phyloP scores from a whole-genome alignment of 2,888 invertebrate genomes.

The Oscheius sp. region DNA sequence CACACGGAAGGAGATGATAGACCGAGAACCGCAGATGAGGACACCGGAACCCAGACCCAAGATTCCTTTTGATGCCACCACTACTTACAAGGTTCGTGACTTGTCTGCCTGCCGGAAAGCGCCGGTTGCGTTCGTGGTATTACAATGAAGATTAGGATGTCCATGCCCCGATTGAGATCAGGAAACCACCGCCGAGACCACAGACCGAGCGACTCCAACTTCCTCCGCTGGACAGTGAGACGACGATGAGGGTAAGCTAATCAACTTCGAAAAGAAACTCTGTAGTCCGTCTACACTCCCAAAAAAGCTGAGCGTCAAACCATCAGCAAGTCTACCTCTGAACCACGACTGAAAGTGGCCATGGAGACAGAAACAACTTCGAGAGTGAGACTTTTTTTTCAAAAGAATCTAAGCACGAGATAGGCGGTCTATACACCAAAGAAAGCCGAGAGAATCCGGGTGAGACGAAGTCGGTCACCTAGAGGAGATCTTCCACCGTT shows the following conservation, averaged over 20 bases:
- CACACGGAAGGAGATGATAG: slow-evolving; percentile 9
- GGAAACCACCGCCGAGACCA: background rate
- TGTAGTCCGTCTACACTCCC: slow-evolving; percentile 3
- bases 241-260: slow-evolving; percentile 9
- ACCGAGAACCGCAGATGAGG: background rate
- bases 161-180: slow-evolving; percentile 10
- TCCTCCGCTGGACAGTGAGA: slow-evolving; percentile 9
- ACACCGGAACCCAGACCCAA: background rate
- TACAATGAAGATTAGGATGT: background rate
- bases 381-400: no score
- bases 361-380: no score
- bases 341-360: no score
- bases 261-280: background rate
- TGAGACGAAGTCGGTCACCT: background rate
- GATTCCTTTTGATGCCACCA: slow-evolving; percentile 8
- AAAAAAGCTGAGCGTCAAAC: background rate
- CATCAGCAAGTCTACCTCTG: no score
- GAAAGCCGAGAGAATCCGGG: background rate
- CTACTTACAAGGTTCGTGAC: background rate
- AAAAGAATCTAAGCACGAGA: background rate
- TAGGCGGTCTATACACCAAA: slow-evolving; percentile 8
- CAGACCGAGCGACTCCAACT: background rate
- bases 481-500: slow-evolving; percentile 3
- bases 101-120: no score
- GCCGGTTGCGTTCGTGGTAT: background rate